A percentile compares a stretch with the other conserved stretches of the same genome.
These are phyloP conservation scores for Temnothorax rugatulus DNA, from an alignment of 2,888 invertebrate species.

Conservation along the genomic window DNA sequence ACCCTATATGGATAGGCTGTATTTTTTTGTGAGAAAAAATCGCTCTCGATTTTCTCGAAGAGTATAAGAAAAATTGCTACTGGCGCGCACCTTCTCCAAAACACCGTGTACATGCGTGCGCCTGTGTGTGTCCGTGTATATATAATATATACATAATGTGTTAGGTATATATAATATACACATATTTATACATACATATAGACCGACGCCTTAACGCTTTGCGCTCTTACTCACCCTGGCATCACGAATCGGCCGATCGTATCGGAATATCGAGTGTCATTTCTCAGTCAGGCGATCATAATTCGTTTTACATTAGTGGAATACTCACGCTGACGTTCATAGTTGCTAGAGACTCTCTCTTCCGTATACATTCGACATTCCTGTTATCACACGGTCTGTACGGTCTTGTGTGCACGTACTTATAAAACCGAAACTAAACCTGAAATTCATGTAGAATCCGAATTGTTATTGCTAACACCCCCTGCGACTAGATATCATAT, in stretches of 20 bases:
- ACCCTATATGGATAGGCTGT: not conserved
- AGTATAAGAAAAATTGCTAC: not conserved
- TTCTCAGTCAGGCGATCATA: slow-evolving; percentile 34
- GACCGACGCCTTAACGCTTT: slow-evolving; percentile 77
- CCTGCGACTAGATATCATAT: slow-evolving; percentile 22
- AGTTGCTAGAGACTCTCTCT: slow-evolving; percentile 31
- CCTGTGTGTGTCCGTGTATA: slow-evolving; percentile 60
- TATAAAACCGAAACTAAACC: slow-evolving; percentile 13
- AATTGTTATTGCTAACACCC: slow-evolving; percentile 27
- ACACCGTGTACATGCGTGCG: slow-evolving; percentile 33
- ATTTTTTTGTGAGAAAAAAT: slow-evolving; percentile 2
- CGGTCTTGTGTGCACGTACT: slow-evolving; percentile 41
- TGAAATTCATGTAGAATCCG: slow-evolving; percentile 46
- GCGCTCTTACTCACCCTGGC: slow-evolving; percentile 74
- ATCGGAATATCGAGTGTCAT: slow-evolving; percentile 60
- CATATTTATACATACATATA: slow-evolving; percentile 60
- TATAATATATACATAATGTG: slow-evolving; percentile 41
- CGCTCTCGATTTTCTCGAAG: slow-evolving; percentile 26
- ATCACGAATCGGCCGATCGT: slow-evolving; percentile 51
- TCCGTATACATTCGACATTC: slow-evolving; percentile 52
- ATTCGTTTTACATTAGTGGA: slow-evolving; percentile 26
- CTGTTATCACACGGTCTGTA: slow-evolving; percentile 51
- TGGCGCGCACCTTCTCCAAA: slow-evolving; percentile 16
- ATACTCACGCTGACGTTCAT: slow-evolving; percentile 35
- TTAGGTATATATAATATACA: slow-evolving; percentile 37